Base-by-base conservation (phyloP, 2,888 invertebrate species). In the Pecten maximus region DNA sequence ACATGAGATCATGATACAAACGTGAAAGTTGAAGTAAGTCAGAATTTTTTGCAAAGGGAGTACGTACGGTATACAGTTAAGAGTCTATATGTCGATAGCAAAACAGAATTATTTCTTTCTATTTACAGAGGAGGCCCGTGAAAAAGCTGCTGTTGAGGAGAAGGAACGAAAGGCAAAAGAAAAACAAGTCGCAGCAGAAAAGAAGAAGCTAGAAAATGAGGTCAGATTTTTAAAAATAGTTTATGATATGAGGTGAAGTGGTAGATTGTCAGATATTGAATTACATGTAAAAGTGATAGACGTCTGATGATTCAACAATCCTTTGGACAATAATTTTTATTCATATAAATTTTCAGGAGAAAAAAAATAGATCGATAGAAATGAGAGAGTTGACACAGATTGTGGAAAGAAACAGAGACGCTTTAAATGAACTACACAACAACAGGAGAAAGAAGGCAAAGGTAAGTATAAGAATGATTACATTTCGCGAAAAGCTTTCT, bases 361-460 rank as follows among this genome's bases (percentile, higher is more conserved):
- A 95, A 87, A 96, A 96, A 91, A 92, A 93, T 88, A 92, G 96
- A 19, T 94, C 93, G 35, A 92, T 93, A 39, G 95, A 96, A 91
- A 95, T 96, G 95, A 89, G 92, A 40, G 95, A 96, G 87, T 93
- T 96, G 40, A 92, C 94, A n/a, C 94, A 94, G 0, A 89, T 96
- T 23, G 92, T 96, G 87, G 94, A 94, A n/a, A 91, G 89, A 40
- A 94, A 95, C 90, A 91, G 91, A 89, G 91, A 88, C 16, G 91
- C 92, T 12, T 92, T 96, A 19, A 90, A 93, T 87, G 91, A 92
- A 16, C 91, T 94, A 39, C 92, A 95, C 87, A 92, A 93, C 44
- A 94, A 94, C 40, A 93, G 95, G 28, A 92, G 96, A 19, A 95
- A 94, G 88, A 93, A 95, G 60, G 94, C 95, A 19, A 96, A 96